Conservation (phyloP, 2,888 invertebrate genomes). For the Marasmarcha lunaedactyla region DNA sequence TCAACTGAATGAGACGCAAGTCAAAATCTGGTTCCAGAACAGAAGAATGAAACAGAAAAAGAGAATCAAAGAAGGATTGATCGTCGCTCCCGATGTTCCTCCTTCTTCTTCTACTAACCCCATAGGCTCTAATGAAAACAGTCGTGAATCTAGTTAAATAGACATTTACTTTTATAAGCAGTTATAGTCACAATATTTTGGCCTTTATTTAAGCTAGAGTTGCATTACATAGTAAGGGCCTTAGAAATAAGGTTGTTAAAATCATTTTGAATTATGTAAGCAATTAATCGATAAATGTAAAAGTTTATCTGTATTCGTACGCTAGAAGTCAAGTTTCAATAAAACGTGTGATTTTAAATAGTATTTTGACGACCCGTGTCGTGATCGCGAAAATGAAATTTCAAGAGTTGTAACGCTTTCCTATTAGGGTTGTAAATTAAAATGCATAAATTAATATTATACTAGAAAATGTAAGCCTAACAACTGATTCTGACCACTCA, state of each 20-base stretch:
- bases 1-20: slow-evolving; percentile 97
- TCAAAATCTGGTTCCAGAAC: slow-evolving; percentile 99
- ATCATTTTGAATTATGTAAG: slow-evolving; percentile 1
- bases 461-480: background rate
- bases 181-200: no score
- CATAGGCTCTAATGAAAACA: slow-evolving; percentile 76
- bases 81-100: slow-evolving; percentile 67
- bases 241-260: slow-evolving; percentile 9
- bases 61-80: slow-evolving; percentile 92
- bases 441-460: no score
- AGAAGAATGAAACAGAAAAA: slow-evolving; percentile 99
- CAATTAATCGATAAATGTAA: background rate
- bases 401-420: background rate
- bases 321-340: no score
- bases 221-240: no score
- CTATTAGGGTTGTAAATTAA: background rate
- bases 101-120: slow-evolving; percentile 44
- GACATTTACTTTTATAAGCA: slow-evolving; percentile 1
- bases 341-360: no score
- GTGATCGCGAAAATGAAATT: background rate
- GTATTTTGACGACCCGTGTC: no score
- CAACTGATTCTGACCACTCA: background rate
- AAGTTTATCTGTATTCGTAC: no score
- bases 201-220: no score
- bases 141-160: slow-evolving; percentile 75